Evolutionary conservation across 2,113 vertebrate species (phyloP), one percentile per base, ranked within the genome.

Genomic region (Hemichromis elongatus): DNA sequence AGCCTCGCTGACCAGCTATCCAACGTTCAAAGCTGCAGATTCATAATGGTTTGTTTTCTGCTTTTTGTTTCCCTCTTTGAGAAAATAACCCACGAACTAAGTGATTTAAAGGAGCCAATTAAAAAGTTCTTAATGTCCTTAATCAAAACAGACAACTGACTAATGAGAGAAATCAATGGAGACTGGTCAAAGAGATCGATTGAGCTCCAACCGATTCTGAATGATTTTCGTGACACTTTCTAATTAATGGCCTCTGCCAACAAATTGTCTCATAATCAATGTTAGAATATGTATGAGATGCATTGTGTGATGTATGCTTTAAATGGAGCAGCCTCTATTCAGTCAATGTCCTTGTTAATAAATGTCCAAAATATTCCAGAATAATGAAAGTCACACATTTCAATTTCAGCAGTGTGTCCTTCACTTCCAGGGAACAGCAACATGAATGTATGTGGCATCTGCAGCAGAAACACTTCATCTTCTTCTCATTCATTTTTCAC

Each of bases 401-500:
- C 54, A 42, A 24, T 78, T 77, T 79, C 37, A 73, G 28, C 30
- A 1, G 4, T 6, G 28, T 63, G 37, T 53, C 66, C 81, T 91
- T 91, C 47, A 56, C 81, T 85, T 84, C 50, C 40, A 26, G 30
- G 66, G 53, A 89, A 79, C 37, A 56, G 77, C 80, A 52, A 33
- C 81, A 52, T 55, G 21, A 83, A 89, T 86, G 80, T 53, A 88
- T 79, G 30, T 54, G 40, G 83, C 86, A 77, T 87, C 47, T 56
- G 83, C 73, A 79, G 75, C 33, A 81, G 77, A 45, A 77, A 59
- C 63, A 85, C 79, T 88, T 90, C 26, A 87, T 91, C 88, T 88
- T 83, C 73, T 21, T n/a, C 86, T 85, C 85, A 95, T 95, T 92
- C 54, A 94, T 92, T 94, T 93, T 91, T 94, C 63, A 91, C 86